Evolutionary conservation across 2,113 vertebrate species (phyloP).

Genomic region (Cichladusa arquata): DNA sequence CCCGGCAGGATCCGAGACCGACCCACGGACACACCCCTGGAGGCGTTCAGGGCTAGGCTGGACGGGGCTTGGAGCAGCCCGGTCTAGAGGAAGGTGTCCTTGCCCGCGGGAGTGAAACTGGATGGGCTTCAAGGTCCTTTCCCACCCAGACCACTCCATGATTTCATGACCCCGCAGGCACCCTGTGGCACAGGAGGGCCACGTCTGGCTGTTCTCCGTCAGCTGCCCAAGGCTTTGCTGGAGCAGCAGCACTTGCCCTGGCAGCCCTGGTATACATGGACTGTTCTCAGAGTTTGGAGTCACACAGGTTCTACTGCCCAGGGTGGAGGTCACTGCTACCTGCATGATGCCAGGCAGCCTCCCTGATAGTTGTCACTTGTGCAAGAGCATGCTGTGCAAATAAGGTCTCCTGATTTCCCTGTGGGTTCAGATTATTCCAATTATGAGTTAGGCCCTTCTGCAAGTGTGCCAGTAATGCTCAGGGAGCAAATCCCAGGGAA

Average conservation of each 20-base stretch:
- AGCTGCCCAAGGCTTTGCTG: not conserved
- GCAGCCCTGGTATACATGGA: not conserved
- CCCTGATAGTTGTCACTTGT: not conserved
- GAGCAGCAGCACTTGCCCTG: not conserved
- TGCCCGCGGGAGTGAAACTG: not conserved
- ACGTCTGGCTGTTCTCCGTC: not conserved
- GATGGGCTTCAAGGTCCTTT: not conserved
- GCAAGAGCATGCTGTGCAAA: not conserved
- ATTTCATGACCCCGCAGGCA: not conserved
- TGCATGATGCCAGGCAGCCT: not conserved
- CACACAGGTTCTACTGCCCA: accelerated
- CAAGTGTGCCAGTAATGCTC: not conserved
- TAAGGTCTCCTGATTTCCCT: constrained; percentile 17
- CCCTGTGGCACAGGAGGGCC: not conserved
- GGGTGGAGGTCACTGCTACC: not conserved
- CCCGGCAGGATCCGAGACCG: accelerated
- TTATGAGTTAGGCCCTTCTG: not conserved
- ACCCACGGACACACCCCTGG: not conserved
- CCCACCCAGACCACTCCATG: not conserved
- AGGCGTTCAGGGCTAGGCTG: not conserved
- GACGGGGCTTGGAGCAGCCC: not conserved
- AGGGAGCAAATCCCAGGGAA: constrained; percentile 25
- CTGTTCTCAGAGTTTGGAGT: not conserved
- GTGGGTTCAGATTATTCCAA: not conserved
- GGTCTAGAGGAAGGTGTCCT: not conserved